These are phyloP conservation scores for Meliscaeva auricollis DNA, from an alignment of 2,888 invertebrate species.

Conservation along the genomic window DNA sequence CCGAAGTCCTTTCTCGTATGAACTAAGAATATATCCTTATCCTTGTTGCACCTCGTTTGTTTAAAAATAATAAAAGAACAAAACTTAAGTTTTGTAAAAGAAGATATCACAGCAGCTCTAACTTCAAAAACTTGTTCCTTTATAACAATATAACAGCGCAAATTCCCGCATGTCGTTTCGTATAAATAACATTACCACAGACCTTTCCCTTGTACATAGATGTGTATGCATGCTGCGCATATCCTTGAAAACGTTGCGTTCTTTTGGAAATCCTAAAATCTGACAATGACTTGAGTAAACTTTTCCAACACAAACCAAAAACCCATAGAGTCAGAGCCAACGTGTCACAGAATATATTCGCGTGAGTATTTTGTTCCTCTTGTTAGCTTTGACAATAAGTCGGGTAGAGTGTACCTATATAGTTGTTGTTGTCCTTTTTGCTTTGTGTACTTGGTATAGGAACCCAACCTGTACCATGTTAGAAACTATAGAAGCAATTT, in stretches of 20 bases:
- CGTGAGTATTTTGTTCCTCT: constrained; percentile 40
- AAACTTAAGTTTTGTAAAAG: constrained; percentile 26
- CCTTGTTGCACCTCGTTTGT: not conserved
- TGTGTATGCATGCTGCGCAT: not conserved
- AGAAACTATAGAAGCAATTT: not conserved
- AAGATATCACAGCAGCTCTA: constrained; percentile 41
- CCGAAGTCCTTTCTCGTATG: not conserved
- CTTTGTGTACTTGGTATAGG: constrained; percentile 9
- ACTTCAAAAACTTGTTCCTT: constrained; percentile 41
- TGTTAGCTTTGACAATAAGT: constrained; percentile 31
- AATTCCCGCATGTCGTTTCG: constrained; percentile 45
- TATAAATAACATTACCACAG: constrained; percentile 54
- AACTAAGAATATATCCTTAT: not conserved
- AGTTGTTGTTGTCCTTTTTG: constrained; percentile 45
- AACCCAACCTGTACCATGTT: constrained; percentile 22
- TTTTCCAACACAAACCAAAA: constrained; percentile 48
- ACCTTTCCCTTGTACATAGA: not conserved
- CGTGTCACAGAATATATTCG: constrained; percentile 54
- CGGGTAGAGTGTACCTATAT: no score
- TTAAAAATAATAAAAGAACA: not conserved
- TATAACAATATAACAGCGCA: not conserved
- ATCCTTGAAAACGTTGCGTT: not conserved
- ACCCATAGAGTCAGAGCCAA: constrained; percentile 12
- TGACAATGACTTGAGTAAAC: constrained; percentile 61
- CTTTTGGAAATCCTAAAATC: constrained; percentile 49